Conservation (phyloP, 1,140 invertebrate species). For the Philotrypesis tridentata region DNA sequence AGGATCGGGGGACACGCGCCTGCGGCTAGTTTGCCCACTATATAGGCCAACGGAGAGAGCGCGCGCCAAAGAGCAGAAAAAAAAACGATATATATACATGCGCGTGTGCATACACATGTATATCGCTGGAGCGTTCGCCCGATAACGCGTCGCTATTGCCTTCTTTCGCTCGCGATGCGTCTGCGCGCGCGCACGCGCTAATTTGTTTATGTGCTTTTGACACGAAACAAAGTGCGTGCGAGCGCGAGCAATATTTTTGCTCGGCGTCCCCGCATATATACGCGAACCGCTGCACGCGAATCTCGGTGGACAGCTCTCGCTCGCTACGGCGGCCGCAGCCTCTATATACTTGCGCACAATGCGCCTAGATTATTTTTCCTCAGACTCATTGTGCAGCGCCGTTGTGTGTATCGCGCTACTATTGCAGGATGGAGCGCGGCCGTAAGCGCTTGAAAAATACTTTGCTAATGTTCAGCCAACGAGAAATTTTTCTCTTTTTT, state of each 20-base stretch:
- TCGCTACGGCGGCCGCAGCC: no score
- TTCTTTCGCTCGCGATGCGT: background rate
- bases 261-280: no score
- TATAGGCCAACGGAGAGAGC: no score
- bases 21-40: background rate
- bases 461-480: no score
- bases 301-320: background rate
- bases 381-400: background rate
- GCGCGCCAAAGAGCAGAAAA: background rate
- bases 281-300: background rate
- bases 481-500: no score
- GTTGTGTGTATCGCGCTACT: no score
- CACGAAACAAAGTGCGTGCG: background rate
- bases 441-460: no score
- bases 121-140: background rate
- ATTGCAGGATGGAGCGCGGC: no score
- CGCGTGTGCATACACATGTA: background rate
- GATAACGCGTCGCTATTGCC: background rate
- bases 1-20: background rate
- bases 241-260: background rate
- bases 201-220: constrained; percentile 26
- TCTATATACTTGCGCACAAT: no score
- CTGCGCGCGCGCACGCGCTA: background rate
- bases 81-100: background rate
- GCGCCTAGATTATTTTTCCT: background rate